Percentiles rank a stretch among this genome's conserved stretches.
Conservation (phyloP, 2,113 vertebrate genomes). For the Tyrannus savana region DNA sequence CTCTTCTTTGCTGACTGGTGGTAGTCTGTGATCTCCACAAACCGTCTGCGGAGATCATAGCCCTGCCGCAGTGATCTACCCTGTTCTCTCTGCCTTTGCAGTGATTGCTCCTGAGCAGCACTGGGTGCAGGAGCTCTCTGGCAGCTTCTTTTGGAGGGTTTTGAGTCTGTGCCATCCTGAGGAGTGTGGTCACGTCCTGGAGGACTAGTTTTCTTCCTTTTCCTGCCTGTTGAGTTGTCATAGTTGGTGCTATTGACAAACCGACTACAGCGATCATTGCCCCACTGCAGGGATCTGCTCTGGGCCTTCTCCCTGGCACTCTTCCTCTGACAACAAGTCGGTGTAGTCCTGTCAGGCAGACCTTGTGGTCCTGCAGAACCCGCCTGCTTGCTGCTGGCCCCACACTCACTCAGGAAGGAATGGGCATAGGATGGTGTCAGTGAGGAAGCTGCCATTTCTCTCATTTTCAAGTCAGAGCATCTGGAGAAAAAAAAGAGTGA, state of each 20-base stretch:
- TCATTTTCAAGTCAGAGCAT: background rate
- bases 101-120: background rate
- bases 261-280: background rate
- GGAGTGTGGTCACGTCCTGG: rapidly evolving
- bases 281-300: background rate
- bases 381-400: background rate
- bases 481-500: background rate
- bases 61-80: background rate
- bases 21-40: background rate
- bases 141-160: background rate
- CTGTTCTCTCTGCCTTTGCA: background rate
- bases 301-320: background rate
- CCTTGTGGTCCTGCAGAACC: background rate
- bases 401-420: background rate
- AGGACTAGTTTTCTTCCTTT: background rate
- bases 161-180: background rate
- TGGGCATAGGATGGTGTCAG: background rate
- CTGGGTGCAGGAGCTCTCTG: background rate
- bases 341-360: background rate
- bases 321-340: background rate
- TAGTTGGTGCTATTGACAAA: background rate
- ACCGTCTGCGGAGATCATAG: background rate
- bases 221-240: background rate
- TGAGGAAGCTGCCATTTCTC: background rate
- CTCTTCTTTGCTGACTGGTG: background rate